phyloP scores from a whole-genome alignment of 2,113 vertebrate species.

The human region DNA sequence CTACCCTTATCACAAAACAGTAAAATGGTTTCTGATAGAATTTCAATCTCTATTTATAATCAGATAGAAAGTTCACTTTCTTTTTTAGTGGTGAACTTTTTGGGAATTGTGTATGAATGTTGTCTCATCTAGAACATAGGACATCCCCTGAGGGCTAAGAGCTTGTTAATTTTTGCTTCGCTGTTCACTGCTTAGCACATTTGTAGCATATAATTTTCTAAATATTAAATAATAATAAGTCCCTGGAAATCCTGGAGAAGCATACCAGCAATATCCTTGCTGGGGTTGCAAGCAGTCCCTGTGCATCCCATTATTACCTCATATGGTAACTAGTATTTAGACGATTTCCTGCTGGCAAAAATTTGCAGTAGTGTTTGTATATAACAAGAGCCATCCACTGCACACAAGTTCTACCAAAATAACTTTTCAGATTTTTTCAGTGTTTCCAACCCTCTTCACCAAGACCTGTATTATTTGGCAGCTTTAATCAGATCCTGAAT shows the following conservation, averaged over 20 bases:
- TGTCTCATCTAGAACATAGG: background rate
- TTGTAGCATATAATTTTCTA: constrained; percentile 21
- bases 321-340: background rate
- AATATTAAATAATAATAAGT: constrained; percentile 70
- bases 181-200: constrained; percentile 14
- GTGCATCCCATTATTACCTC: constrained; percentile 25
- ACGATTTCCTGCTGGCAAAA: constrained; percentile 2
- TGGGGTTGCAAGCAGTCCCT: background rate
- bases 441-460: background rate
- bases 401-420: background rate
- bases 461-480: background rate
- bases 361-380: background rate
- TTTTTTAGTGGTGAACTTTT: constrained; percentile 6
- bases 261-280: constrained; percentile 6
- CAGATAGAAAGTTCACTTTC: background rate
- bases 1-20: background rate
- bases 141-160: background rate
- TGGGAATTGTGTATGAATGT: background rate
- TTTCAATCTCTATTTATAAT: background rate
- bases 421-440: background rate
- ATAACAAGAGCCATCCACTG: background rate
- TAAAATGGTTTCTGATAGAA: background rate
- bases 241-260: constrained; percentile 32
- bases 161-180: constrained; percentile 41
- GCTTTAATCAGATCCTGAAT: background rate